Evolutionary conservation across 2,797 vertebrate genomes (phyloP).

Genomic region (Acanthornis magna): DNA sequence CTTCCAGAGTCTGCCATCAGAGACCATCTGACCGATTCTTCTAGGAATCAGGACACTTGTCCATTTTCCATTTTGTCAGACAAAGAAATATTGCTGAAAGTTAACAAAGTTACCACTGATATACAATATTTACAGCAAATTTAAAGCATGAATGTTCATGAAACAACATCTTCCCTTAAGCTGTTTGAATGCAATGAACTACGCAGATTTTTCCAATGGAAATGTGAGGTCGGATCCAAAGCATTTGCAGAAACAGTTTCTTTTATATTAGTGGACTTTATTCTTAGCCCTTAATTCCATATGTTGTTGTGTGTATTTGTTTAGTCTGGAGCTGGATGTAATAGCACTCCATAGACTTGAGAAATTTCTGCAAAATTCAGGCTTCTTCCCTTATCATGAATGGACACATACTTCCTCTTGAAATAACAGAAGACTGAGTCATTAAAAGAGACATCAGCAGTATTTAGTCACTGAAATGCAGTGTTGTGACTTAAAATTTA

Average conservation of each 20-base stretch:
- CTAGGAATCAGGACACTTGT: background rate
- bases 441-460: slow-evolving; percentile 8
- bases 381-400: slow-evolving; percentile 11
- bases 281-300: background rate
- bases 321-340: background rate
- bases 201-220: background rate
- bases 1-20: background rate
- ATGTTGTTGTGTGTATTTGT: background rate
- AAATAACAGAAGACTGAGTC: slow-evolving; percentile 40
- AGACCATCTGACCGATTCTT: accelerated
- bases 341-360: background rate
- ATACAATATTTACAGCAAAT: background rate
- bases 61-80: background rate
- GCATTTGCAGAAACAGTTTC: background rate
- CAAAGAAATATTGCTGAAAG: background rate
- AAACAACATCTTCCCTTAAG: background rate
- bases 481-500: slow-evolving; percentile 29
- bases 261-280: background rate
- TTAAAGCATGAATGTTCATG: background rate
- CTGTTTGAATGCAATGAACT: background rate
- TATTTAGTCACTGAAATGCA: slow-evolving; percentile 12
- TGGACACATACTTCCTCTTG: slow-evolving; percentile 12
- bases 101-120: background rate
- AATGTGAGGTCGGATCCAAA: background rate
- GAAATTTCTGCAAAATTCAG: slow-evolving; percentile 16